Evolutionary conservation across 1,140 invertebrate genomes (phyloP).

Genomic region (Oreohelix idahoensis): DNA sequence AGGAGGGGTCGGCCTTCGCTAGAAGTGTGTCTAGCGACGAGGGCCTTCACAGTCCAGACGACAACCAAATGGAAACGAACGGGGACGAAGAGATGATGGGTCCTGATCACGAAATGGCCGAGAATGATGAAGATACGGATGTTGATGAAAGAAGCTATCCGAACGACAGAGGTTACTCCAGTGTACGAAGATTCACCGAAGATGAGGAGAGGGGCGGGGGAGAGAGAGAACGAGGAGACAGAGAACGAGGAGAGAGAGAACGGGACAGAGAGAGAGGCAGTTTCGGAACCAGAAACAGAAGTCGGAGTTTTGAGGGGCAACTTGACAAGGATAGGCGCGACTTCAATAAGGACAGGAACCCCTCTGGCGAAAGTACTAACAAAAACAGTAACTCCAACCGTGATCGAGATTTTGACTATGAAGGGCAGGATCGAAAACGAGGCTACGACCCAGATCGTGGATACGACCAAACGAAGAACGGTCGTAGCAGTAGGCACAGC

Average conservation of each 20-base stretch:
- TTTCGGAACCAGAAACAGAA: neutral
- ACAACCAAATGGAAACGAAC: conserved; percentile 37
- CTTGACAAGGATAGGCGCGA: conserved; percentile 42
- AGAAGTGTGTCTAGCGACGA: conserved; percentile 47
- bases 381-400: neutral
- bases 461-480: neutral
- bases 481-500: neutral
- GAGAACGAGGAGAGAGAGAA: conserved; percentile 1
- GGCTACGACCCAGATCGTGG: conserved; percentile 9
- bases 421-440: neutral
- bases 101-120: conserved; percentile 10
- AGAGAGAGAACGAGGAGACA: neutral
- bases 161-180: conserved; percentile 21
- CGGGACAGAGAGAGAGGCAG: neutral
- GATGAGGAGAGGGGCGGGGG: conserved; percentile 12
- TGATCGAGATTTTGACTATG: neutral
- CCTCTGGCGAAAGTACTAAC: neutral
- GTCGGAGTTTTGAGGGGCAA: neutral
- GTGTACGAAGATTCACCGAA: neutral
- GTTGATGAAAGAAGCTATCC: conserved; percentile 16
- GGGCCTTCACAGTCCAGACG: conserved; percentile 45
- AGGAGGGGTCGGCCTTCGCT: conserved; percentile 5
- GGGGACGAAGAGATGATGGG: conserved; percentile 38
- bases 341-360: conserved; percentile 45
- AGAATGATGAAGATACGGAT: conserved; percentile 31